Evolutionary conservation across 1,140 invertebrate genomes (phyloP).

Genomic region (Tetraneura akinire): DNA sequence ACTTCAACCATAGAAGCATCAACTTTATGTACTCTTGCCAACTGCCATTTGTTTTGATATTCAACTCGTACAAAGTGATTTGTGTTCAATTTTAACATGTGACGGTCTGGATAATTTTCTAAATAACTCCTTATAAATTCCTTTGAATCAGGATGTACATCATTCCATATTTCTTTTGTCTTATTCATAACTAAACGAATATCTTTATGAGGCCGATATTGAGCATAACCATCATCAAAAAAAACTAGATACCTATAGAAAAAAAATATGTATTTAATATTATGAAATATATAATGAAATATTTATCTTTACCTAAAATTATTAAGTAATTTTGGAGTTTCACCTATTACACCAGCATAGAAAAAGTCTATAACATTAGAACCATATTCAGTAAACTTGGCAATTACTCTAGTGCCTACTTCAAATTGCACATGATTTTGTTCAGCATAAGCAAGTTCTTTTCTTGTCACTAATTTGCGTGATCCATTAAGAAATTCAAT

Average conservation of each 20-base stretch:
- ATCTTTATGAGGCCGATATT: conserved; percentile 76
- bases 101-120: conserved; percentile 80
- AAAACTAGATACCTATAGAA: conserved; percentile 84
- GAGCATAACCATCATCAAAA: conserved; percentile 93
- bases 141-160: conserved; percentile 77
- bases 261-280: neutral
- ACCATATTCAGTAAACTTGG: conserved; percentile 72
- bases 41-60: conserved; percentile 82
- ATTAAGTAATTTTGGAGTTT: conserved; percentile 79
- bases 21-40: conserved; percentile 75
- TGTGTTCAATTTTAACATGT: conserved; percentile 83
- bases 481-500: neutral
- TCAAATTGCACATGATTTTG: conserved; percentile 66
- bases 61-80: conserved; percentile 84
- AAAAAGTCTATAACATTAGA: conserved; percentile 60
- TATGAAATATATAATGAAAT: neutral
- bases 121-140: conserved; percentile 88
- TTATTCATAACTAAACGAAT: conserved; percentile 74
- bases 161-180: conserved; percentile 81
- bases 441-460: conserved; percentile 69
- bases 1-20: conserved; percentile 89
- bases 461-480: conserved; percentile 61
- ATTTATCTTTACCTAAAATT: conserved; percentile 65
- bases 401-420: conserved; percentile 77
- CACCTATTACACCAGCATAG: conserved; percentile 87